A percentile compares a stretch with the other conserved stretches of the same genome.
Conservation (phyloP, 2,113 vertebrate species). For the Mugil cephalus region DNA sequence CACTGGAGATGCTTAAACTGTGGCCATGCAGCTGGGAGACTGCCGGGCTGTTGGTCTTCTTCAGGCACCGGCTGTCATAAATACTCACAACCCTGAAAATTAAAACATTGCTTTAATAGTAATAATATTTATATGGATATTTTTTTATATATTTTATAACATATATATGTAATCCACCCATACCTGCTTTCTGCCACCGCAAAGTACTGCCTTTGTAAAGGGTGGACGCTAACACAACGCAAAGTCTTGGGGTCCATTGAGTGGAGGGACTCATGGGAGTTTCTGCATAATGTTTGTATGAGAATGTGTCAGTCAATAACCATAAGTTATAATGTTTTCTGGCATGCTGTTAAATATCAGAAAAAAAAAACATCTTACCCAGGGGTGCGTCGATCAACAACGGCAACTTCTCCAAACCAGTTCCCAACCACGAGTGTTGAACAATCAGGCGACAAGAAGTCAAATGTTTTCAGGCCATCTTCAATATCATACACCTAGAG, state of each 20-base stretch:
- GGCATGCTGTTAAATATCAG: no score
- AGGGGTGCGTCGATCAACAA: constrained; percentile 88
- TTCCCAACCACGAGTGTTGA: constrained; percentile 83
- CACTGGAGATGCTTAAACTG: constrained; percentile 83
- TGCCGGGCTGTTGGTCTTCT: constrained; percentile 54
- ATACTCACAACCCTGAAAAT: constrained; percentile 82
- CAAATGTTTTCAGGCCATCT: constrained; percentile 85
- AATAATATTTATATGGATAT: no score
- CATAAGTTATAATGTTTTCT: no score
- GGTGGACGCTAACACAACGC: constrained; percentile 89
- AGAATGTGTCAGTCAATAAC: not conserved
- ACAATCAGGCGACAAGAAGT: constrained; percentile 86
- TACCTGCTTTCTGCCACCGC: constrained; percentile 86
- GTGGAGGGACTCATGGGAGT: constrained; percentile 77
- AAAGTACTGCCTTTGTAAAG: constrained; percentile 87
- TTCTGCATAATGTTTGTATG: constrained; percentile 46
- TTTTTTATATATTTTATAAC: no score
- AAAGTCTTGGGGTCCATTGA: constrained; percentile 73
- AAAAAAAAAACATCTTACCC: constrained; percentile 55
- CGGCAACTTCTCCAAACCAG: constrained; percentile 80
- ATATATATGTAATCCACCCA: not conserved
- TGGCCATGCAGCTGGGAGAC: constrained; percentile 85
- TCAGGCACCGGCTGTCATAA: constrained; percentile 88
- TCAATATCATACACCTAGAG: constrained; percentile 85
- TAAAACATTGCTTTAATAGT: not conserved